Evolutionary conservation across 2,113 vertebrate genomes (phyloP), one percentile per base, ranked within the genome.

Genomic region (Lagopus muta): DNA sequence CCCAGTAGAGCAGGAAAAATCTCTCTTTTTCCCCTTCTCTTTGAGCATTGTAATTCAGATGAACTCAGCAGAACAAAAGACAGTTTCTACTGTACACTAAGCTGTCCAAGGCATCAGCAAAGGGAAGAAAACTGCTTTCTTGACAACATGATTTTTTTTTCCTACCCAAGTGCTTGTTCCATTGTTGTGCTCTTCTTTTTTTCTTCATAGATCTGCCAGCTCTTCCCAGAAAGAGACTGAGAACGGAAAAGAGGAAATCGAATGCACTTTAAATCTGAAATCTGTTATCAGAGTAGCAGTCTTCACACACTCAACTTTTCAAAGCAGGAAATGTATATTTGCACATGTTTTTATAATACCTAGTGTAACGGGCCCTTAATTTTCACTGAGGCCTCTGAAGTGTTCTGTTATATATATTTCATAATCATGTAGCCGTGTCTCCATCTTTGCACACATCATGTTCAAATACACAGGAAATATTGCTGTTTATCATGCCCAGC

Each of bases 11-110:
- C 18, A 24, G 20, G 45, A 82, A 73, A 90, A 91, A 70, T 21
- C 5, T 69, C 47, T 54, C 25, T 5, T 71, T 30, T 18, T 78
- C 5, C 6, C 8, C 8, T 80, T 69, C 14, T 15, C 30, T 77
- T 81, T 69, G 20, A 70, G 22, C 24, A 50, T 17, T 87, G 43
- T 57, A 80, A 60, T 81, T 88, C 55, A 71, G 58, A 91, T 42
- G 24, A 88, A 86, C 7, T 6, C 17, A 74, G 8, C 5, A 82
- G 58, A 86, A 86, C 54, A 47, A 17, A 58, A 72, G 8, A 36
- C 0, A 64, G 81, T 91, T 76, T 86, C 40, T 54, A 45, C 8
- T 61, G 21, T 32, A 66, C 42, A 45, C 0, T 2, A 77, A 79
- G 7, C 15, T 21, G 48, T 57, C 13, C 21, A 48, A 75, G 40